Conservation (phyloP, 2,113 vertebrate species). For the Gymnogyps californianus region DNA sequence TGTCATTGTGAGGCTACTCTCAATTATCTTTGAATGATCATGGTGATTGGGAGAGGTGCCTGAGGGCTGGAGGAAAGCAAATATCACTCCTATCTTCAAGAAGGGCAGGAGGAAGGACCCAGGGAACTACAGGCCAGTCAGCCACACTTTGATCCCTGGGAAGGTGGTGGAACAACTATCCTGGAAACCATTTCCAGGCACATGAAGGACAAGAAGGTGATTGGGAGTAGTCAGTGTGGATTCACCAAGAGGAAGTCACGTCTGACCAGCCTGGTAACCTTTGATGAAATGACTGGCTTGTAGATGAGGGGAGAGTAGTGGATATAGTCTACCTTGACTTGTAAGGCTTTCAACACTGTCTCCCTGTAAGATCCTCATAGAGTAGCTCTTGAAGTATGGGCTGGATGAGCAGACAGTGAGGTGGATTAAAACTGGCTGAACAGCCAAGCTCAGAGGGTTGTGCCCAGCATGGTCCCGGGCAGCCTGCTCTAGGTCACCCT, state of each 20-base stretch:
- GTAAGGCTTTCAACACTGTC: background rate
- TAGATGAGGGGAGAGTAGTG: background rate
- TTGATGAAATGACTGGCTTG: background rate
- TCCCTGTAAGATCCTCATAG: background rate
- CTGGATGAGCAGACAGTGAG: background rate
- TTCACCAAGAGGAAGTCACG: background rate
- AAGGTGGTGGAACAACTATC: background rate
- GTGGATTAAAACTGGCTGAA: background rate
- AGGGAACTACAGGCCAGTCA: background rate
- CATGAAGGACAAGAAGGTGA: background rate
- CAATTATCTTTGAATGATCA: background rate
- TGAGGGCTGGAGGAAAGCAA: background rate
- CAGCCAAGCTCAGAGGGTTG: background rate
- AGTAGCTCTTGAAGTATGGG: background rate
- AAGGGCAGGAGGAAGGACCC: background rate
- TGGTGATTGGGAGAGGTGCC: background rate
- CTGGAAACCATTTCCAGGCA: background rate
- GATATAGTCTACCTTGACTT: background rate
- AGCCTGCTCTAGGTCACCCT: background rate
- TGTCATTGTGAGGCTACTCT: background rate
- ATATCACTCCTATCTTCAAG: background rate
- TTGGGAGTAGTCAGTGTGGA: background rate
- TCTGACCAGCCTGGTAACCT: background rate
- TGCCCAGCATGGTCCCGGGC: background rate
- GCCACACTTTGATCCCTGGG: background rate